Percentiles rank a stretch among this genome's conserved stretches.
Evolutionary conservation across 2,113 vertebrate genomes (phyloP).

Genomic region (Orientallactaga bullata): DNA sequence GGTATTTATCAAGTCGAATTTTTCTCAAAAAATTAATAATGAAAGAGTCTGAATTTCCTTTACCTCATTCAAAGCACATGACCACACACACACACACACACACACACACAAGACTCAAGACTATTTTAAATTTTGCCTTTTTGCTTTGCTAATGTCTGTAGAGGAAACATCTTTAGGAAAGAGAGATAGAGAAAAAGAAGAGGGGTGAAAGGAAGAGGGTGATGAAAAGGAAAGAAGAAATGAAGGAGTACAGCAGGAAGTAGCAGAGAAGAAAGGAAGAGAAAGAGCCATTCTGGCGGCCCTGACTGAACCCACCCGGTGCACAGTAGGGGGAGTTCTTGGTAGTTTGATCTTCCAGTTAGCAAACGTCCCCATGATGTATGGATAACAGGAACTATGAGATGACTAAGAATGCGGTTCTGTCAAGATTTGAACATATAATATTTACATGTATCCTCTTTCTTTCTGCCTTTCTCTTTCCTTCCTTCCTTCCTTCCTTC

Average conservation of each 20-base stretch:
- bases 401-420: background rate
- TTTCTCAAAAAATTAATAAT: conserved; percentile 19
- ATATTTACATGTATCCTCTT: background rate
- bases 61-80: background rate
- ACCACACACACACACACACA: no score
- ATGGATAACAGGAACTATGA: conserved; percentile 8
- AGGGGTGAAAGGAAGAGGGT: background rate
- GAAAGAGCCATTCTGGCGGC: background rate
- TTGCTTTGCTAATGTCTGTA: background rate
- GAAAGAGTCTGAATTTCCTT: conserved; percentile 17
- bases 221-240: no score
- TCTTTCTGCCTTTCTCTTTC: no score
- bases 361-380: background rate
- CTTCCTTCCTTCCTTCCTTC: no score
- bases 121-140: background rate
- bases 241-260: accelerated
- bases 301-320: background rate
- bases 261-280: background rate
- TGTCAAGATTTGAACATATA: background rate
- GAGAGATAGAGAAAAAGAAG: no score
- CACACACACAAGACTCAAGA: background rate
- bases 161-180: background rate
- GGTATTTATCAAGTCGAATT: conserved; percentile 3
- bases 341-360: background rate
- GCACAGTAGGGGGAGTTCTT: background rate